Evolutionary conservation across 1,140 invertebrate genomes (phyloP), one percentile per base, ranked within the genome.

Genomic region (Whitmania pigra): DNA sequence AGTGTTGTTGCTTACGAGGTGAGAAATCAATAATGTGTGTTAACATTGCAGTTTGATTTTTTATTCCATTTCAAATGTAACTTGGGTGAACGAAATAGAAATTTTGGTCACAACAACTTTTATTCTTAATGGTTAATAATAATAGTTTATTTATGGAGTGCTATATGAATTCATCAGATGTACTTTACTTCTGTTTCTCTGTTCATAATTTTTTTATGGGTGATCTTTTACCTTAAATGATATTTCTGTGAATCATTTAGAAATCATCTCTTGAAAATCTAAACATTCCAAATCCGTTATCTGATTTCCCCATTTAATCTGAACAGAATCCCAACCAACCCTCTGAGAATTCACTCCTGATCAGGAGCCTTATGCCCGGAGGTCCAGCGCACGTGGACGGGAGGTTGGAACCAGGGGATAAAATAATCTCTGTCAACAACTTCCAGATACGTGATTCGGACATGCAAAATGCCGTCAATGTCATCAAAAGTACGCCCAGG

Each of bases 1-100:
- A 96, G 93, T 76, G 97, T 99, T 81, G 86, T 99, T 76, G 96
- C 99, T 85, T 99, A 99, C 85, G 88, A 93, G 87, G 90, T 91
- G 79, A 53, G 27, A n/a, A 29, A 7, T 40, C 27, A 5, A 11
- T 11, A 6, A 11, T 68, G 31, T 36, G 31, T 6, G 31, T 6
- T 3, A 36, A 36, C 31, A 36, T 6, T 36, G 31, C 31, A 36
- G 31, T 36, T n/a, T n/a, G n/a, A 36, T 36, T 36, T 36, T 36
- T 36, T 36, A 36, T 36, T 36, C 31, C 31, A 3, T 36, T 36
- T 36, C n/a, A n/a, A n/a, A n/a, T n/a, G n/a, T 36, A 3, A 6
- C 31, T 36, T 36, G 31, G n/a, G n/a, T n/a, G n/a, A n/a, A n/a
- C n/a, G n/a, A n/a, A 36, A 36, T 36, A 3, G 6, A 36, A 36